These are phyloP conservation scores for Lithophane ornitopus DNA, from an alignment of 2,888 invertebrate genomes.

Conservation along the genomic window DNA sequence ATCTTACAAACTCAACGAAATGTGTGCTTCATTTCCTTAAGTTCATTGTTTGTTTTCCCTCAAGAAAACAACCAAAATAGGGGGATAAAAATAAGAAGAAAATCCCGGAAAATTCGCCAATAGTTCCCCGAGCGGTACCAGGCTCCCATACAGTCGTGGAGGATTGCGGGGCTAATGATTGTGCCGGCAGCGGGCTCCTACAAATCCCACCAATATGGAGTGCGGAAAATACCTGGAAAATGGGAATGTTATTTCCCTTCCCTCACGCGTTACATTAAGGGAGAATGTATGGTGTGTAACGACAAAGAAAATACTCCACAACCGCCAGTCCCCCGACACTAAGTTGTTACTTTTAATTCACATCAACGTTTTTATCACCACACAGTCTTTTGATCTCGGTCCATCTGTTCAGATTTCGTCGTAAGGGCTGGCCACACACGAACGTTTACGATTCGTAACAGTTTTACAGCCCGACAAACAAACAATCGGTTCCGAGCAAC, in stretches of 20 bases:
- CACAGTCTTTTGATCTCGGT: conserved; percentile 86
- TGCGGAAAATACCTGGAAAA: conserved; percentile 89
- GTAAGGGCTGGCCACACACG: conserved; percentile 91
- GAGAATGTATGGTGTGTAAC: conserved; percentile 73
- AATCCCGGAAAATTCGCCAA: conserved; percentile 84
- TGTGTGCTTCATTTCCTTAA: conserved; percentile 54
- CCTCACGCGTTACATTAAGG: conserved; percentile 69
- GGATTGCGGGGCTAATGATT: conserved; percentile 87
- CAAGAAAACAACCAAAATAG: conserved; percentile 70
- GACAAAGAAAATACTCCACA: conserved; percentile 71
- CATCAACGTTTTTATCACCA: conserved; percentile 88
- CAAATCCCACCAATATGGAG: conserved; percentile 89
- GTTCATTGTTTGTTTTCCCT: conserved; percentile 65
- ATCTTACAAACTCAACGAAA: conserved; percentile 40
- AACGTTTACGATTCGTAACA: conserved; percentile 88
- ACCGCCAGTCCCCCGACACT: conserved; percentile 75
- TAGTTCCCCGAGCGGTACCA: conserved; percentile 82
- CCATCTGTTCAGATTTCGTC: conserved; percentile 90
- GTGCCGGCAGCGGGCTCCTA: conserved; percentile 76
- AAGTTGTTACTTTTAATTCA: conserved; percentile 87
- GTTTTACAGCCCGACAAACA: conserved; percentile 89
- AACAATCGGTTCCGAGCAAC: conserved; percentile 88
- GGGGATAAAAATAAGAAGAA: conserved; percentile 75
- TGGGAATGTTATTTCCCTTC: conserved; percentile 81
- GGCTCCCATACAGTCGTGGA: conserved; percentile 79